A percentile compares a stretch with the other conserved stretches of the same genome.
These are phyloP conservation scores for Trichechus manatus DNA, from an alignment of 2,113 vertebrate genomes.

Conservation along the genomic window DNA sequence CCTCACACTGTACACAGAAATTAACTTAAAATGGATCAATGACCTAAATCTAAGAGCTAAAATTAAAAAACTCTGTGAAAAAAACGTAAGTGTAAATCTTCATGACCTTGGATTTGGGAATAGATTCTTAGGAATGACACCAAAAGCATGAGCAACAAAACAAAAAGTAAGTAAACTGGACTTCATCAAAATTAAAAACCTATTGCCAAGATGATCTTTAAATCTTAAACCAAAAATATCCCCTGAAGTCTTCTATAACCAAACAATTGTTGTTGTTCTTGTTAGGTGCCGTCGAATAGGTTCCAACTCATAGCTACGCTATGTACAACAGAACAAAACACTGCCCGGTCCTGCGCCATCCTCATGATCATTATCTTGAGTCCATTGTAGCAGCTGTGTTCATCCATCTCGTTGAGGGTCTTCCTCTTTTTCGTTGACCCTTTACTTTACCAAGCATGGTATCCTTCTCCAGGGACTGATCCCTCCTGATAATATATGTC, in stretches of 20 bases:
- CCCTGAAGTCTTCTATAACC: not conserved
- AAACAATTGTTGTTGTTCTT: not conserved
- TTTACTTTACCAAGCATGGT: too few species aligned
- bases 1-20: not conserved
- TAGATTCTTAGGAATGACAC: not conserved
- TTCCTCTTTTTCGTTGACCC: too few species aligned
- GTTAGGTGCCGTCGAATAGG: too few species aligned
- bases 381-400: too few species aligned
- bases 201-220: not conserved
- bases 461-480: too few species aligned
- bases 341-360: too few species aligned
- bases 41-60: not conserved
- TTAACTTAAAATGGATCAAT: slow-evolving; percentile 43
- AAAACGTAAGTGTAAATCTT: not conserved
- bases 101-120: not conserved
- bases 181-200: not conserved
- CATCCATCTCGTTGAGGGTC: too few species aligned
- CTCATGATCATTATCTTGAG: too few species aligned
- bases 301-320: too few species aligned
- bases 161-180: not conserved
- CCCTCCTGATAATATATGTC: too few species aligned
- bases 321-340: too few species aligned
- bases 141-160: not conserved
- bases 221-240: not conserved
- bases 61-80: not conserved